phyloP scores from a whole-genome alignment of 1,140 invertebrate species.

The Lordiphosa clarofinis region DNA sequence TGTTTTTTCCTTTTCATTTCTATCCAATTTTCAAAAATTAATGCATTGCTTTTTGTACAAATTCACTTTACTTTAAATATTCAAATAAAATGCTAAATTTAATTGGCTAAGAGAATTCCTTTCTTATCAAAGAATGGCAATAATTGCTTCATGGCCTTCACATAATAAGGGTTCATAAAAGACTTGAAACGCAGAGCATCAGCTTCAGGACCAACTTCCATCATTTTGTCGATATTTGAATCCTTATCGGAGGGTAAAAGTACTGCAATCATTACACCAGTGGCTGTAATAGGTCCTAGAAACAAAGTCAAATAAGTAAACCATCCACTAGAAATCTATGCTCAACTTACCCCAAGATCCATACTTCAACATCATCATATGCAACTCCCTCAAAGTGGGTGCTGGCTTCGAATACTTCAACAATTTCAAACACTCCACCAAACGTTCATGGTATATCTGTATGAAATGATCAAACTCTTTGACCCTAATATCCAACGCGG shows the following conservation, averaged over 20 bases:
- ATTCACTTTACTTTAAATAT: no score
- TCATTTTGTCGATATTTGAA: conserved; percentile 39
- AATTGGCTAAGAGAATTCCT: conserved; percentile 1
- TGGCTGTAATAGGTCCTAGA: conserved; percentile 28
- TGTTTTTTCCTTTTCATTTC: no score
- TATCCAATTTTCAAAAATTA: no score
- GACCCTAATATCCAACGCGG: conserved; percentile 46
- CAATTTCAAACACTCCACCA: conserved; percentile 44
- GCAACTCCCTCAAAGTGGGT: conserved; percentile 48
- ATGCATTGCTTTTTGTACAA: no score
- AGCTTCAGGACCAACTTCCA: conserved; percentile 33
- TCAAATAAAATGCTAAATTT: no score
- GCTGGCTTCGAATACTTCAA: conserved; percentile 50
- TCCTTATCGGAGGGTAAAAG: conserved; percentile 47
- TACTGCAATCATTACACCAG: conserved; percentile 1
- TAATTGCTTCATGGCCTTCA: conserved; percentile 39
- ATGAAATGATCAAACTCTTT: conserved; percentile 57
- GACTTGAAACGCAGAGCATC: conserved; percentile 50
- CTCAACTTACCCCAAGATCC: conserved; percentile 45
- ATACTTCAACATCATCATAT: conserved; percentile 43
- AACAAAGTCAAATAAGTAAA: not conserved
- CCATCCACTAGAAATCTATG: no score
- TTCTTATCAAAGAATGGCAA: conserved; percentile 43
- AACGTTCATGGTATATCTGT: conserved; percentile 44
- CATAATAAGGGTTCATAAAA: conserved; percentile 35